Evolutionary conservation across 2,888 invertebrate genomes (phyloP).

Genomic region (Cyaniris semiargus): DNA sequence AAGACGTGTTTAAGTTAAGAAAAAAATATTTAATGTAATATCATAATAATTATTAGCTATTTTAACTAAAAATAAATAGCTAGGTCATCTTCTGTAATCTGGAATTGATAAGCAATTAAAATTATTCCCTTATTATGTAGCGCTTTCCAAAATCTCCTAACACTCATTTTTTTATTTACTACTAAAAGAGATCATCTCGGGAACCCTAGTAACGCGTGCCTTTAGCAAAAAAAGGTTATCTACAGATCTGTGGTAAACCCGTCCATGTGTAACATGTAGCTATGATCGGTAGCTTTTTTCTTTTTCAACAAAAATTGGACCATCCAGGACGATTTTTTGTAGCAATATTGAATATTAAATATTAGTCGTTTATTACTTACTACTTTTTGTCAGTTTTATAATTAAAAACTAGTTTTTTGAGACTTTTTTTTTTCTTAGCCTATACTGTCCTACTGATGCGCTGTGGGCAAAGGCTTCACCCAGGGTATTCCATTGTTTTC

Average conservation of each 20-base stretch:
- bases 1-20: no score
- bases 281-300: slow-evolving; percentile 18
- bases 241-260: slow-evolving; percentile 12
- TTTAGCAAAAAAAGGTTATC: slow-evolving; percentile 2
- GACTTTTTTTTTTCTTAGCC: no score
- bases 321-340: neutral
- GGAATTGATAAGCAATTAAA: neutral
- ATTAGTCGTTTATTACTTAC: no score
- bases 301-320: neutral
- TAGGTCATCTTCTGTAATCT: no score
- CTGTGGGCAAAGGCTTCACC: no score
- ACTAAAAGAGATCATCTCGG: neutral
- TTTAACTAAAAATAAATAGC: no score
- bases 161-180: neutral
- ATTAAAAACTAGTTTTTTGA: no score
- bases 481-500: no score
- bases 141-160: neutral
- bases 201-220: slow-evolving; percentile 11
- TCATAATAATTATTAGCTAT: no score
- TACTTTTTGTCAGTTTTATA: no score
- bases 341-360: neutral
- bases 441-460: no score
- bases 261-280: slow-evolving; percentile 5
- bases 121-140: neutral
- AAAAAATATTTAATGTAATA: no score